Evolutionary conservation across 2,797 vertebrate genomes (phyloP), one percentile per base, ranked within the genome.

Genomic region (Fistularia tabacaria): DNA sequence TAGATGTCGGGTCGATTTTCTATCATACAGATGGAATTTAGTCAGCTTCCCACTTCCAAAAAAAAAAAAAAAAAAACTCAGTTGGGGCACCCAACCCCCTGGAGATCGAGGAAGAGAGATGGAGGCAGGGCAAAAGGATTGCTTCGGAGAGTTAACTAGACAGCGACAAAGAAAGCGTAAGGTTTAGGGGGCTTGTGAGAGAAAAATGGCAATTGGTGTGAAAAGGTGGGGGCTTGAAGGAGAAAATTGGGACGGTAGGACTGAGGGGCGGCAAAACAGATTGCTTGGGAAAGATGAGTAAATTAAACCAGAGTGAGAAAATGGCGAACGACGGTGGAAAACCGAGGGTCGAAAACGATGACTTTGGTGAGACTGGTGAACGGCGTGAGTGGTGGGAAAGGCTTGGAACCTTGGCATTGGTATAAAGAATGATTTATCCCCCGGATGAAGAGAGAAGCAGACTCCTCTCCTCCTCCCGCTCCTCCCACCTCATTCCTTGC

Each of bases 401-500:
- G 60, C 52, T 60, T 14, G 64, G 44, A 62, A 56, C 62, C 69
- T 74, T 73, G 66, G 51, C 42, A 1, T 65, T 38, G 1, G 44
- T 45, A 65, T 57, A 57, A 57, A 64, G 66, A 68, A 59, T 74
- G 74, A 85, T 69, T 79, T 62, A 79, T 76, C 42, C 52, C 52
- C n/a, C 8, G 9, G 46, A 70, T 66, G 58, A 66, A 77, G 77
- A 74, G 59, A 54, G 47, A 52, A 51, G n/a, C 54, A 25, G 25
- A 25, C 25, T 25, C 36, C 14, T 7, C 40, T 12, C 36, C 38
- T 12, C 38, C 36, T 56, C 46, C 40, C 8, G 2, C 60, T 57
- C 59, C 46, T 59, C 64, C 65, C 57, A 13, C 7, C 62, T 52
- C 42, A 3, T 72, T 69, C 51, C 8, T 14, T 6, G 7, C 8